Base-by-base conservation (phyloP, 2,797 vertebrate genomes). In the Pseudopleuronectes americanus region DNA sequence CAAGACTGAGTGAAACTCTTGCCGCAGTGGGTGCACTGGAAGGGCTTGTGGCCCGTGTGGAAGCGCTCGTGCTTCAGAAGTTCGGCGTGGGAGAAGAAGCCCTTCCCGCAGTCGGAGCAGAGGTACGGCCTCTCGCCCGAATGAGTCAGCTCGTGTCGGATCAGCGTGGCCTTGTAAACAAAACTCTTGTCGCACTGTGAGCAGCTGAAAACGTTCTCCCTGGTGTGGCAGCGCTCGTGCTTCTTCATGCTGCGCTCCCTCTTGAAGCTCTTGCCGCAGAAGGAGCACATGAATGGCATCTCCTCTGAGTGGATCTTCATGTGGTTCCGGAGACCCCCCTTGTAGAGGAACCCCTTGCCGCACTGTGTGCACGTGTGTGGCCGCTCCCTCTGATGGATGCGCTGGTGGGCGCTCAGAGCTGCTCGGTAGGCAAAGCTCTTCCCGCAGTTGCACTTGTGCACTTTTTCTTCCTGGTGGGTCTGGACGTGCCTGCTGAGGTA, bases 1-100 rank as follows among this genome's bases (percentile, higher is more conserved):
- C 93, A 94, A 2, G 94, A 92, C 84, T 94, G 92, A 0, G 92
- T 95, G 76, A 94, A 95, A 1, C 59, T 90, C 84, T 94, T 94
- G 22, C 79, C 87, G 1, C 93, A 94, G 74, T 92, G 82, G 1
- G 82, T 70, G 62, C 94, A 94, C 64, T 90, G 89, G 74, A 94
- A 95, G 4, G 93, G 93, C 76, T 92, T 93, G 81, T 94, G 90
- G 4, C 93, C 94, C 0, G 93, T 93, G 89, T 94, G 93, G 81
- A 93, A 94, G 4, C 93, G 89, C 61, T 94, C 91, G 6, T 94
- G 93, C 36, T 94, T 94, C 41, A 93, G 75, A 1, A 94, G 89
- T 82, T 94, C 92, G 0, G 92, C 91, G 1, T 93, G 89, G 0
- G 92, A 93, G 10, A 91, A 93, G 87, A 95, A 94, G 2, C 90